Percentiles rank a stretch among this genome's conserved stretches.
These are phyloP conservation scores for Erythrolamprus reginae DNA, from an alignment of 2,113 vertebrate genomes.

Conservation along the genomic window DNA sequence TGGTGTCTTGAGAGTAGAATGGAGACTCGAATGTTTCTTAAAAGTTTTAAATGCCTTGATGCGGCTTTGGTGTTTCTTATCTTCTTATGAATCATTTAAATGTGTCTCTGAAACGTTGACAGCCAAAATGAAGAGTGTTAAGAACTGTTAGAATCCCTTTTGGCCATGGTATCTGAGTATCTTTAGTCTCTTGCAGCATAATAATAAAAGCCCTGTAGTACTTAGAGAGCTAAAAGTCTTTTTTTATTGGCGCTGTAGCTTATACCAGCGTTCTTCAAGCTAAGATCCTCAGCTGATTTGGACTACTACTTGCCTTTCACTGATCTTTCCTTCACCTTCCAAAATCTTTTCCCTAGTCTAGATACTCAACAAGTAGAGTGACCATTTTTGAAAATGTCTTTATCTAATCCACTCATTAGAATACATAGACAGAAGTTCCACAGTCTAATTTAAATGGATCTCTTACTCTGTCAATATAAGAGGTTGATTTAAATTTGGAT, in stretches of 20 bases:
- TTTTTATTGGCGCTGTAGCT: not conserved
- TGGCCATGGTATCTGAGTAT: not conserved
- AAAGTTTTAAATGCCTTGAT: not conserved
- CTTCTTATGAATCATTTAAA: not conserved
- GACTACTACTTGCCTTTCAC: not conserved
- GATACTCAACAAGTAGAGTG: not conserved
- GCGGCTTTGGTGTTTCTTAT: not conserved
- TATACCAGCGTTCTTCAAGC: not conserved
- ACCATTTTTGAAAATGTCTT: not conserved
- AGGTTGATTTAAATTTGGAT: not conserved
- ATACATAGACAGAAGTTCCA: not conserved
- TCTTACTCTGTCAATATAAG: not conserved
- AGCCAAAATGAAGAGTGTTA: not conserved
- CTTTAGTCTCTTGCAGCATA: not conserved
- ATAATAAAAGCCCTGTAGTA: not conserved
- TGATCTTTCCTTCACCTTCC: not conserved
- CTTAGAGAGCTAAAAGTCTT: not conserved
- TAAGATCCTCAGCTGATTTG: not conserved
- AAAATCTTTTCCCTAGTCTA: not conserved
- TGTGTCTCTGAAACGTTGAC: not conserved
- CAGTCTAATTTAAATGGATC: not conserved
- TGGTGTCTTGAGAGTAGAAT: not conserved
- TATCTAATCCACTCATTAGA: not conserved
- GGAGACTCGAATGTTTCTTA: not conserved
- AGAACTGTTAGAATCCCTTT: not conserved